Base-by-base conservation (phyloP, 1,140 invertebrate species). In the Ganaspis sp. region DNA sequence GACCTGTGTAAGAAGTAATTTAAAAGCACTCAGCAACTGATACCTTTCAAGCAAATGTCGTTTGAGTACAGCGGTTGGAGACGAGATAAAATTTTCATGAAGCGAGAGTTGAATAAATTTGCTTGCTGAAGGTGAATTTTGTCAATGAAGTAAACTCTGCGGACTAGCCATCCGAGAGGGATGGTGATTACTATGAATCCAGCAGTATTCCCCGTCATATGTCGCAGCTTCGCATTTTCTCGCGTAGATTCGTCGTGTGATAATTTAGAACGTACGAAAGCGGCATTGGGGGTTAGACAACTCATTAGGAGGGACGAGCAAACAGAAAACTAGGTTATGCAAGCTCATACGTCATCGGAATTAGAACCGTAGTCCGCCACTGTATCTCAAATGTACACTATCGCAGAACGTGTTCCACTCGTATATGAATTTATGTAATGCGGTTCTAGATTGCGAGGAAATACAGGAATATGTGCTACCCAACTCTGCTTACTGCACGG, bases 301-400 rank as follows among this genome's bases (percentile, higher is more conserved):
- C 85, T 90, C 88, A 89, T 90, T 90, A 89, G 83, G 76, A 80
- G 82, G 81, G 80, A 84, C 84, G 86, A 83, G 87, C 85, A 88
- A 90, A 90, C 87, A 89, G 87, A 89, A 90, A 90, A 90, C 88
- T 90, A 84, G 88, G 87, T 89, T 87, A 88, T 81, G 85, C 87
- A 88, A 89, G 84, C 87, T 87, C 87, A 87, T 89, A 90, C 84
- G 88, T 90, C 87, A 89, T 89, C 84, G 85, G 88, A 89, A 90
- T 90, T 90, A 90, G 88, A 88, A 88, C 82, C 84, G 84, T 84
- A 84, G 87, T 85, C 83, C 83, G 83, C 84, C 83, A 79, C 75
- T 89, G 88, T 88, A 90, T 90, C 87, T 88, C 85, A 84, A 89
- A 87, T 88, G 85, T 86, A 87, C 83, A 85, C 87, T 88, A 88